A percentile compares a stretch with the other conserved stretches of the same genome.
Evolutionary conservation across 2,888 invertebrate species (phyloP).

Genomic region (Nebria salina): DNA sequence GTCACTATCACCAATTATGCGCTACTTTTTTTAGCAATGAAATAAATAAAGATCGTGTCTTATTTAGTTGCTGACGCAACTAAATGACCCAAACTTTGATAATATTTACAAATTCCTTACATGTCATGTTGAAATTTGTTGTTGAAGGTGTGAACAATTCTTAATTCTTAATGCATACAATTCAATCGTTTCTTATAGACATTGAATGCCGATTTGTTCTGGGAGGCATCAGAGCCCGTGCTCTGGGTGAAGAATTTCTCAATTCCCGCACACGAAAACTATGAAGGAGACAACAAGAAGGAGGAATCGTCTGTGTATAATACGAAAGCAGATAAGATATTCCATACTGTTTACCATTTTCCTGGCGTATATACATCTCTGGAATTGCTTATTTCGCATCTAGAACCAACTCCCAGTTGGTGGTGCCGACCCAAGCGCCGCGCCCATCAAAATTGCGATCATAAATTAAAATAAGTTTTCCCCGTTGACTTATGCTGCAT

Average conservation of each 20-base stretch:
- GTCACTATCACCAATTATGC: no score
- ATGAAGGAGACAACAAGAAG: neutral
- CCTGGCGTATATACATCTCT: slow-evolving; percentile 41
- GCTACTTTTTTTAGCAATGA: no score
- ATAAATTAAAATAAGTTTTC: slow-evolving; percentile 46
- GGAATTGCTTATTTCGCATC: slow-evolving; percentile 40
- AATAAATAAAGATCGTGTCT: no score
- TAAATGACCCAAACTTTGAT: no score
- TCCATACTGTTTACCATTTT: slow-evolving; percentile 46
- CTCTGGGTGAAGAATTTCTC: neutral
- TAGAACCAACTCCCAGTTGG: neutral
- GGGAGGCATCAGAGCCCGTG: neutral
- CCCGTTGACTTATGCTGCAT: slow-evolving; percentile 32
- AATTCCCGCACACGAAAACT: neutral
- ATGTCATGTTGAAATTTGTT: neutral
- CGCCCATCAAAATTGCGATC: slow-evolving; percentile 43
- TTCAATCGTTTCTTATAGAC: neutral
- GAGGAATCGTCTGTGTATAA: neutral
- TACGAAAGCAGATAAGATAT: slow-evolving; percentile 36
- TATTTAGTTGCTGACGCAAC: no score
- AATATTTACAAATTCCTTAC: no score
- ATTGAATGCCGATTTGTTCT: neutral
- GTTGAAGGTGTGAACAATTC: neutral
- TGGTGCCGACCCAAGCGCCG: slow-evolving; percentile 19
- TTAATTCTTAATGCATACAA: neutral